Conservation (phyloP, 2,888 invertebrate species). For the Drosophila macrospina region DNA sequence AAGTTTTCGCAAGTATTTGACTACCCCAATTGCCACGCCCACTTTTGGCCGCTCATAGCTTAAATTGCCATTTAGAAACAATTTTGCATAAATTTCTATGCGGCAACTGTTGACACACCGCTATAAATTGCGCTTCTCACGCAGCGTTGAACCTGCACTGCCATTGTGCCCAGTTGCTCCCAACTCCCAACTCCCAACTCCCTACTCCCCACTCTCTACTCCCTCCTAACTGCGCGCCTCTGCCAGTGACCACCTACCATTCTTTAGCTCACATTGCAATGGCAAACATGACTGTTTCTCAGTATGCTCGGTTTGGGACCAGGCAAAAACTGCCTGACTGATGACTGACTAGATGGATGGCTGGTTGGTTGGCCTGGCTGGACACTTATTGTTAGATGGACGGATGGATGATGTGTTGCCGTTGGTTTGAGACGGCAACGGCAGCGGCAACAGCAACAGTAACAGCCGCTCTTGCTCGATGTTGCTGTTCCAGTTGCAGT, state of each 20-base stretch:
- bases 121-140: constrained; percentile 64
- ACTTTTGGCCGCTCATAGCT: constrained; percentile 9
- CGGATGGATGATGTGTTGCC: constrained; percentile 75
- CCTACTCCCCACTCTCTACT: neutral
- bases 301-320: constrained; percentile 36
- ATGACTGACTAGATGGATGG: constrained; percentile 67
- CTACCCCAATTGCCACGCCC: constrained; percentile 5
- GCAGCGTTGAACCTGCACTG: constrained; percentile 42
- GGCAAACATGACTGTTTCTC: constrained; percentile 47
- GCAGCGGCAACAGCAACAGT: constrained; percentile 11
- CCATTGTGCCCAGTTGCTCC: no score
- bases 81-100: constrained; percentile 75
- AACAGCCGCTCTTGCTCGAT: constrained; percentile 16
- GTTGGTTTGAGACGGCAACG: constrained; percentile 29
- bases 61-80: constrained; percentile 78
- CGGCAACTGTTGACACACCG: constrained; percentile 78
- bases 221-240: neutral
- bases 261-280: constrained; percentile 16
- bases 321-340: constrained; percentile 66
- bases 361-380: constrained; percentile 46
- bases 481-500: constrained; percentile 51
- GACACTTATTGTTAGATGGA: constrained; percentile 79
- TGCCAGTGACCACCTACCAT: neutral
- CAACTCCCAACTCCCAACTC: neutral
- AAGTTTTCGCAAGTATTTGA: constrained; percentile 12